These are phyloP conservation scores for Drosophila nikananu DNA, from an alignment of 1,140 invertebrate species.

Conservation along the genomic window DNA sequence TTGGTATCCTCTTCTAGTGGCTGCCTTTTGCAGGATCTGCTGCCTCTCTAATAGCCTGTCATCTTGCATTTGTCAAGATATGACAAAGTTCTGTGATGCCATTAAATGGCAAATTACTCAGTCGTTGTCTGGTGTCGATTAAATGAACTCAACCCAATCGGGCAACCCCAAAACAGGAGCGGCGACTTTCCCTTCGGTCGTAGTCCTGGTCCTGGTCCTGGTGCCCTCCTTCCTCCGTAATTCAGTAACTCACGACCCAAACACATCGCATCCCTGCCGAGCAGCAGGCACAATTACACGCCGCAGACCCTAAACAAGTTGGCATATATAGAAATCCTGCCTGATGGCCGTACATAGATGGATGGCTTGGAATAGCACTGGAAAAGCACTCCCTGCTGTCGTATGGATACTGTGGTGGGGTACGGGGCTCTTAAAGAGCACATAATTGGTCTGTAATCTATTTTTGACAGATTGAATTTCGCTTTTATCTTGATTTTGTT, in stretches of 20 bases:
- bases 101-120: constrained; percentile 74
- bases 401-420: constrained; percentile 46
- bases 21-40: background rate
- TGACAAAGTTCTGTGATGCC: constrained; percentile 54
- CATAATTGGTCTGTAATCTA: constrained; percentile 86
- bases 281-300: constrained; percentile 78
- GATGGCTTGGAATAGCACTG: constrained; percentile 42
- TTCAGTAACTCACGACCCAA: constrained; percentile 7
- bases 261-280: constrained; percentile 42
- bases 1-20: constrained; percentile 14
- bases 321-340: constrained; percentile 65
- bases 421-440: constrained; percentile 83
- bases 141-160: constrained; percentile 76
- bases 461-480: constrained; percentile 86
- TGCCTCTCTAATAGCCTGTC: constrained; percentile 55
- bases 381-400: constrained; percentile 59
- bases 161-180: constrained; percentile 51
- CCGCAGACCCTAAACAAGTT: constrained; percentile 73
- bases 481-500: constrained; percentile 85
- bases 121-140: constrained; percentile 71
- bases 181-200: constrained; percentile 5
- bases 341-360: constrained; percentile 81
- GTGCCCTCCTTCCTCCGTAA: background rate
- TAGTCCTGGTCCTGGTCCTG: background rate
- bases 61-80: constrained; percentile 53